Percentiles rank a stretch among this genome's conserved stretches.
phyloP scores from a whole-genome alignment of 2,113 vertebrate species.

The Pangasianodon hypophthalmus region DNA sequence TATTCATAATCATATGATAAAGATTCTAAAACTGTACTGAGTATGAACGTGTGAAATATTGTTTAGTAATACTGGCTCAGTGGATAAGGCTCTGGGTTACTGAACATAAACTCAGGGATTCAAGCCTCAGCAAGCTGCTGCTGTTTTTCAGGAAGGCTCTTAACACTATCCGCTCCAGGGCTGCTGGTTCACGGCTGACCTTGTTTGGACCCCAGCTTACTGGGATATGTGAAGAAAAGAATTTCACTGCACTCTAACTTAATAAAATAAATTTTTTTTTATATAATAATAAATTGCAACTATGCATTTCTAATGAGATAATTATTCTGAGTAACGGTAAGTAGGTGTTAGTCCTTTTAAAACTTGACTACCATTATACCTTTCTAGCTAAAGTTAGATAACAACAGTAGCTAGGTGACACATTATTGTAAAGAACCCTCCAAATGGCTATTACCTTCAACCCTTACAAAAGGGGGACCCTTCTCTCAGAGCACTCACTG shows the following conservation, averaged over 20 bases:
- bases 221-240: neutral
- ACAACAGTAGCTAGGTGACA: neutral
- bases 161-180: neutral
- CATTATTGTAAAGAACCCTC: neutral
- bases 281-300: neutral
- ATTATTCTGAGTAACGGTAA: neutral
- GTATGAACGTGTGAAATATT: neutral
- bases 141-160: neutral
- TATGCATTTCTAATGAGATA: neutral
- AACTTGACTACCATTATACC: neutral
- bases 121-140: neutral
- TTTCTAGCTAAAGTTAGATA: neutral
- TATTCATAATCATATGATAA: neutral
- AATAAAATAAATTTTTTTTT: neutral
- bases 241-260: neutral
- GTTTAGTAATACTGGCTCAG: neutral
- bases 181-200: neutral
- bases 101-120: neutral
- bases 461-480: neutral
- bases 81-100: neutral
- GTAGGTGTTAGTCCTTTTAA: neutral
- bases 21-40: neutral
- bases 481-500: neutral
- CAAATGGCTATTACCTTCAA: neutral
- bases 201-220: neutral